These are phyloP conservation scores for Siniperca knerii DNA, from an alignment of 2,113 vertebrate species.

Conservation along the genomic window DNA sequence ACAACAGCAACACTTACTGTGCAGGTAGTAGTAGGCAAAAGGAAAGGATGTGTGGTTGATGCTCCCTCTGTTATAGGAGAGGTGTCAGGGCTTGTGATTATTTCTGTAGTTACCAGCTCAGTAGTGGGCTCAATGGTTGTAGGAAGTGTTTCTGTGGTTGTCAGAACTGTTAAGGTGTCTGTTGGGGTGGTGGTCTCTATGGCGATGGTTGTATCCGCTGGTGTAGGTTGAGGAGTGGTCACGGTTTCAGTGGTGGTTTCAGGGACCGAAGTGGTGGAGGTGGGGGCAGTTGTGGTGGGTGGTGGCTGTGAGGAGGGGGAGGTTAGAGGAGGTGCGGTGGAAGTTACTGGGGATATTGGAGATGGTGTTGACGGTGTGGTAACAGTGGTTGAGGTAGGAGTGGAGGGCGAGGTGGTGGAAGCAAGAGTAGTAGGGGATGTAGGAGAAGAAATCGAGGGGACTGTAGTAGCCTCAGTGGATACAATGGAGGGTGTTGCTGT, in stretches of 20 bases:
- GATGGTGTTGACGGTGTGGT: slow-evolving; percentile 15
- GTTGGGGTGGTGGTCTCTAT: slow-evolving; percentile 46
- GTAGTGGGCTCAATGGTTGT: slow-evolving; percentile 61
- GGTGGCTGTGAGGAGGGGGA: slow-evolving; percentile 34
- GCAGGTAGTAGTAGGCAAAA: slow-evolving; percentile 81
- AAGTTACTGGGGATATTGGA: slow-evolving; percentile 21
- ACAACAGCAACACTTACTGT: slow-evolving; percentile 75
- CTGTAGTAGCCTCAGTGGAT: slow-evolving; percentile 36
- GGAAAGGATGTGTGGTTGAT: slow-evolving; percentile 69
- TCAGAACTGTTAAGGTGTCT: slow-evolving; percentile 44
- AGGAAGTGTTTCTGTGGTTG: slow-evolving; percentile 44
- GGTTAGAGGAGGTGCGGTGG: slow-evolving; percentile 30
- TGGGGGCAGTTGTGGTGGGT: slow-evolving; percentile 42
- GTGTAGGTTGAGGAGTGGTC: slow-evolving; percentile 40
- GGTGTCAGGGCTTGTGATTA: slow-evolving; percentile 59
- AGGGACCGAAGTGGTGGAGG: slow-evolving; percentile 43
- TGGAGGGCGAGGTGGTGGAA: slow-evolving; percentile 18
- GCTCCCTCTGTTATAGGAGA: slow-evolving; percentile 56
- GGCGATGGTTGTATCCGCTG: slow-evolving; percentile 6
- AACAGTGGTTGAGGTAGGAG: slow-evolving; percentile 29
- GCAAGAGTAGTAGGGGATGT: slow-evolving; percentile 23
- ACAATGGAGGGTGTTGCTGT: slow-evolving; percentile 44
- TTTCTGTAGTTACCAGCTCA: slow-evolving; percentile 61
- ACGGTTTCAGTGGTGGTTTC: slow-evolving; percentile 35
- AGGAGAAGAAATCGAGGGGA: slow-evolving; percentile 32